Evolutionary conservation across 2,888 invertebrate species (phyloP), one percentile per base, ranked within the genome.

Genomic region (Lochmaea crataegi): DNA sequence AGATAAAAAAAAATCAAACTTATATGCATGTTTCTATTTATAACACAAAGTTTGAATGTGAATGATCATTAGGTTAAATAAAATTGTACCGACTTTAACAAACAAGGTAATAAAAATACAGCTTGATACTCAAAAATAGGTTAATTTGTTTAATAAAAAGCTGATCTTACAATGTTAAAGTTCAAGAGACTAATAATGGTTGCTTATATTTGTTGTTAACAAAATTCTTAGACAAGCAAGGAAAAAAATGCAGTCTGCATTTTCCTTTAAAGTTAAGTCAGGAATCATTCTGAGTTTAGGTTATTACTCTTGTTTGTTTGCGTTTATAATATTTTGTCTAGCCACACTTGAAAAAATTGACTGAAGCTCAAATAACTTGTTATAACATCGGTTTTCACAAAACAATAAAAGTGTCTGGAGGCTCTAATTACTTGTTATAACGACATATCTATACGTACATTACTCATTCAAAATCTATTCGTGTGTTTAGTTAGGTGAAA

Each of bases 281-380:
- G 69, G 63, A 61, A 68, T 60, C 32, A 63, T 53, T 69, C 16
- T n/a, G n/a, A 22, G 60, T 64, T 69, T 45, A 69, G 69, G 69
- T 69, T 70, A 64, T 48, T 65, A 57, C 22, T 42, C 45, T 63
- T 42, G 42, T 63, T 61, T 61, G 18, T 18, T 57, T 70, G 14
- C 42, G 68, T 68, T 51, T 12, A 32, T n/a, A n/a, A n/a, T 32
- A 58, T 58, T 58, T 58, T 41, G 61, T 63, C 61, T 63, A 63
- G 42, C 18, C 14, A 26, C 32, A 58, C 11, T 58, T 12, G 14
- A 58, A 57, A 57, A 38, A 26, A 58, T 58, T 32, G 58, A 26
- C 58, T n/a, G 14, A 57, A 26, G 56, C 16, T 57, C 56, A 26
- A 26, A 58, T 58, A 32, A 58, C 32, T 57, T 57, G 22, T 14